Base-by-base conservation (phyloP, 2,797 vertebrate species). In the Falco rusticolus region DNA sequence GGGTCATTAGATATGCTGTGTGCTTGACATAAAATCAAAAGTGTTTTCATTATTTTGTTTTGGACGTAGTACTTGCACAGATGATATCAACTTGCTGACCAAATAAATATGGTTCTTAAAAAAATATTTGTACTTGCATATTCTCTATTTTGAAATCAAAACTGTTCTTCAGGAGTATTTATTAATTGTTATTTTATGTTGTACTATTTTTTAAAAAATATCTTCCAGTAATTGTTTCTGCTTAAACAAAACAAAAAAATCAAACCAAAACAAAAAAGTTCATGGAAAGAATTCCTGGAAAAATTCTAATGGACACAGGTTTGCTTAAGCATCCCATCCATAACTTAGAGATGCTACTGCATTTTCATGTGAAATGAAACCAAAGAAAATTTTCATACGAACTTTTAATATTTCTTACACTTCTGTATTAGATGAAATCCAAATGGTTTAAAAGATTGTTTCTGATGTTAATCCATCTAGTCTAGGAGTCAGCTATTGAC, bases 221-320 rank as follows among this genome's bases (percentile, higher is more conserved):
- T 0, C 2, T 37, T 41, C 4, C 2, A 68, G 4, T 5, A 51
- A 43, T 21, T 72, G 4, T 57, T 68, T 19, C 17, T 6, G 5
- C 5, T 45, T 45, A 50, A 81, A 65, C 13, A 6, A n/a, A 29
- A 16, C 34, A 34, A 24, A 48, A 19, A 28, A 14, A 41, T 29
- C n/a, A 14, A 3, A 33, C 9, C 9, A 5, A 5, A 15, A 10
- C 43, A 25, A 28, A 47, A 14, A 21, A 11, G 1, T 9, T 29
- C 1, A 1, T 21, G 48, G 20, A 82, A 74, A 28, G 4, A 39
- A 66, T 53, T 82, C 2, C 19, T 66, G 28, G 20, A 65, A 87
- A 80, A 84, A 39, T 41, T 61, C 11, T 31, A 12, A 33, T 14
- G 33, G 18, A 29, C 12, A 34, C 4, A 60, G 3, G 1, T 59